Evolutionary conservation across 2,113 vertebrate genomes (phyloP).

Genomic region (Motacilla tschutschensis): DNA sequence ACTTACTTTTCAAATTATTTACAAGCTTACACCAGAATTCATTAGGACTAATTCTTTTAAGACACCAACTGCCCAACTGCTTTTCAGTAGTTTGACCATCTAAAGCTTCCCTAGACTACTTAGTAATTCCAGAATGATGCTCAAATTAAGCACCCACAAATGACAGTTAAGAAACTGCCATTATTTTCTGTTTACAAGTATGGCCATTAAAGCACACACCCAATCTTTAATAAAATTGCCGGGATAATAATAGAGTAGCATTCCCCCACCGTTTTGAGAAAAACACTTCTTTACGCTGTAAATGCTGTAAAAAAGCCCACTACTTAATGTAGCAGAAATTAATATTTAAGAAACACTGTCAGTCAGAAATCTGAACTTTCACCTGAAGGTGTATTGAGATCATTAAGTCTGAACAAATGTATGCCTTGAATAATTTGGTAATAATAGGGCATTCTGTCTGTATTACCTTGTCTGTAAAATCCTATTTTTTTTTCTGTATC

Average conservation of each 20-base stretch:
- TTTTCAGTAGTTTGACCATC: neutral
- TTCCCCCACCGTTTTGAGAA: neutral
- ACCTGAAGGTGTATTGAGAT: conserved; percentile 8
- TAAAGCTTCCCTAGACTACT: neutral
- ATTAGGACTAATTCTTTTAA: neutral
- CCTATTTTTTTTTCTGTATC: neutral
- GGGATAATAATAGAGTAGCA: neutral
- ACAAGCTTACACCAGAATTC: neutral
- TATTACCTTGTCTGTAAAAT: neutral
- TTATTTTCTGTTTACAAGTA: conserved; percentile 34
- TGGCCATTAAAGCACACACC: neutral
- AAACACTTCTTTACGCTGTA: neutral
- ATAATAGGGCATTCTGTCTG: neutral
- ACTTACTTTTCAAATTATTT: neutral
- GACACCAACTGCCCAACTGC: neutral
- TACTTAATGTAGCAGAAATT: neutral
- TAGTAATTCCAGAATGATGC: neutral
- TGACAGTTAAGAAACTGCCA: neutral
- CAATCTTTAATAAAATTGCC: neutral
- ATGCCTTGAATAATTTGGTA: conserved; percentile 14
- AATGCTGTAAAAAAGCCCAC: neutral
- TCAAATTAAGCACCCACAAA: neutral
- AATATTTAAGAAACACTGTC: conserved; percentile 17
- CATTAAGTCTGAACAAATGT: neutral
- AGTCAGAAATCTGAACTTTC: conserved; percentile 36